Base-by-base conservation (phyloP, 1,140 invertebrate genomes). In the Zaprionus ghesquierei region DNA sequence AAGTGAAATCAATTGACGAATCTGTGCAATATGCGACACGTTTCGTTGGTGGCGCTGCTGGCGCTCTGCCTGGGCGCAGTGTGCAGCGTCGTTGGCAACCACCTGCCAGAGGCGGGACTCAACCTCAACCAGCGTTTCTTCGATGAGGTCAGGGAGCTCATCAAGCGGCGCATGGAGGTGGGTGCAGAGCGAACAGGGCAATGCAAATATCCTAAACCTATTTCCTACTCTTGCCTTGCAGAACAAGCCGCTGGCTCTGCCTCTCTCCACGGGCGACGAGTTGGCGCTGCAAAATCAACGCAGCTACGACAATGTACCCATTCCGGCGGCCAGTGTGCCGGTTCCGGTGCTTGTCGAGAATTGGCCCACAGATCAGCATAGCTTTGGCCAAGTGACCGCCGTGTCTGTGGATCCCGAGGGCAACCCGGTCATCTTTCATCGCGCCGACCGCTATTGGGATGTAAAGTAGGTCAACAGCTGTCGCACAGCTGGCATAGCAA, bases 391-490 rank as follows among this genome's bases (percentile, higher is more conserved):
- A 93, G 95, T 98, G 62, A 95, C 95, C 33, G 97, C 96, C 44
- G 95, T 98, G 3, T 95, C 96, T 4, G 95, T 97, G 10, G 97
- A 98, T 93, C 94, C 94, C 9, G 92, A 95, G 25, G 96, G 96
- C 10, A 95, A 96, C 86, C 95, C 97, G 0, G 96, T 98, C 18
- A 95, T 98, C 53, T 98, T 98, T 92, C 98, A 98, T 92, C 93
- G 98, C 56, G 97, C 95, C 44, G 94, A 95, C 81, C 93, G 96
- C 86, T 93, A 96, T 56, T 98, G 97, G 97, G 95, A 96, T 92
- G 94, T 94, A 81, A 94, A 93, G 97, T 98, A 93, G 78, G 90
- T 91, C 84, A 90, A 79, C 77, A 89, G 78, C 84, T 87, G 82
- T 71, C 38, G 41, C 18, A 0, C 41, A 46, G 41, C 41, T 20